Conservation (phyloP, 2,113 vertebrate species). For the Solea solea region DNA sequence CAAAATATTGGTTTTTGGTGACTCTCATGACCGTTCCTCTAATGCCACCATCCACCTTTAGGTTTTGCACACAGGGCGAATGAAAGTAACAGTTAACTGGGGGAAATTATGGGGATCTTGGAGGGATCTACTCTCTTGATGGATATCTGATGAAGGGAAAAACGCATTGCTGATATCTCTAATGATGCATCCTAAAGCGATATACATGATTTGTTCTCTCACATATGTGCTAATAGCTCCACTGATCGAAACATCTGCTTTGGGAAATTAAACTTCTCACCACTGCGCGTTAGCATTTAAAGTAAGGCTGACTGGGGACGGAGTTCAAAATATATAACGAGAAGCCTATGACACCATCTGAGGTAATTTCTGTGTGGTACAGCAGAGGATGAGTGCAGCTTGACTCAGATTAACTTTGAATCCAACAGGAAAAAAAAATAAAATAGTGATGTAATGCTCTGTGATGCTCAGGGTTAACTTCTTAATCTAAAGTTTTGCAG, state of each 20-base stretch:
- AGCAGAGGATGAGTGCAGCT: too few species aligned
- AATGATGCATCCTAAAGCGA: conserved; percentile 17
- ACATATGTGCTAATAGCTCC: conserved; percentile 10
- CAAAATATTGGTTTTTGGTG: background rate
- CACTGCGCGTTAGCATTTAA: conserved; percentile 13
- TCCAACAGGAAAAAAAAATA: too few species aligned
- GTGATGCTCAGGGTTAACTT: too few species aligned
- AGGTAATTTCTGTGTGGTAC: too few species aligned
- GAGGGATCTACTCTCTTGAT: conserved; percentile 4
- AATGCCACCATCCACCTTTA: background rate
- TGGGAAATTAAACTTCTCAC: background rate
- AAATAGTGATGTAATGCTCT: too few species aligned
- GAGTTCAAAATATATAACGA: background rate
- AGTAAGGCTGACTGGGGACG: background rate
- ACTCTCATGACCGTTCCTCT: background rate
- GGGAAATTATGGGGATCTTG: conserved; percentile 2
- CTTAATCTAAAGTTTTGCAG: too few species aligned
- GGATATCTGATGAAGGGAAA: conserved; percentile 8
- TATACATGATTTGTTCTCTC: conserved; percentile 17
- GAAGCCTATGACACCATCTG: background rate
- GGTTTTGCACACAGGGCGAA: background rate
- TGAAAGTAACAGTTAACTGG: conserved; percentile 2
- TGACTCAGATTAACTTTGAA: too few species aligned
- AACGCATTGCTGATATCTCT: conserved; percentile 5
- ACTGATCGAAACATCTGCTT: conserved; percentile 5